phyloP scores from a whole-genome alignment of 2,797 vertebrate species.

The Poecilia gillii region DNA sequence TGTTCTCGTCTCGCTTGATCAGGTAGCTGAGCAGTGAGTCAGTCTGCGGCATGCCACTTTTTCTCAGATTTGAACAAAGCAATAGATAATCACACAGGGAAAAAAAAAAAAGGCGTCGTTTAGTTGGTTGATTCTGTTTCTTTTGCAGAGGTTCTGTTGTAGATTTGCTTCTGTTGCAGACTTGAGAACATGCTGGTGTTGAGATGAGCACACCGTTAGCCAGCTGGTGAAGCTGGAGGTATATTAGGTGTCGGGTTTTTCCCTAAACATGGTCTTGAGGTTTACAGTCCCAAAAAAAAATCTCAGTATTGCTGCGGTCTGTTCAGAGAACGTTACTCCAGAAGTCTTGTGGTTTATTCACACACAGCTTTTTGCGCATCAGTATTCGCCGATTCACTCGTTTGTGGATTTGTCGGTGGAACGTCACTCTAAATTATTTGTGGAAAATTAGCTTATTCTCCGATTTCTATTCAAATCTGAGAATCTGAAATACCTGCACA shows the following conservation, averaged over 20 bases:
- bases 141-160: background rate
- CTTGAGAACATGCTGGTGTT: background rate
- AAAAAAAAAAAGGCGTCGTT: background rate
- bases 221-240: background rate
- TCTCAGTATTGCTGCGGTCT: background rate
- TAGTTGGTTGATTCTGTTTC: background rate
- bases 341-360: background rate
- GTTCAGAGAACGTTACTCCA: background rate
- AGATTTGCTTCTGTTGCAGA: no score
- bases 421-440: background rate
- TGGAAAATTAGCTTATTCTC: background rate
- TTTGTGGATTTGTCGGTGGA: background rate
- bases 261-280: background rate
- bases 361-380: background rate
- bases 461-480: background rate
- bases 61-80: slow-evolving; percentile 63
- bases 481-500: background rate
- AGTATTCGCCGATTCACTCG: background rate
- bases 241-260: background rate
- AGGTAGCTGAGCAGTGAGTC: slow-evolving; percentile 82
- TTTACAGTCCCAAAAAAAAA: background rate
- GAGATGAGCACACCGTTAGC: background rate
- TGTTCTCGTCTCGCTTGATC: slow-evolving; percentile 81
- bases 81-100: background rate
- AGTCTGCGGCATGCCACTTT: slow-evolving; percentile 56